Conservation (phyloP, 2,888 invertebrate species). For the Chamaedrilus cognettii region DNA sequence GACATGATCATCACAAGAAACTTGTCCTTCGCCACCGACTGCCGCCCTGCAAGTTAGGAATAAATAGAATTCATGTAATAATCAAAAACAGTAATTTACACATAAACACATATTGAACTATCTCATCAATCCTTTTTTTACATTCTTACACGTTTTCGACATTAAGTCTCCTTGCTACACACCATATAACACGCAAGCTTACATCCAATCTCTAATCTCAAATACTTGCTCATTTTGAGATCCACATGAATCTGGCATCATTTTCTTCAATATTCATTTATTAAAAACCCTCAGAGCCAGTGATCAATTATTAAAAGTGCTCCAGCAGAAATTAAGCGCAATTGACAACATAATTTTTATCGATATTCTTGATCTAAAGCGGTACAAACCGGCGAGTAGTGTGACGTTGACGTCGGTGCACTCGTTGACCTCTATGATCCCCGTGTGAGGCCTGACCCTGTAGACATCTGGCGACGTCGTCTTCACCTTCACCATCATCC, state of each 20-base stretch:
- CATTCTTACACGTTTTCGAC: too few relatives aligned
- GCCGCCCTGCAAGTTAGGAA: conserved; percentile 7
- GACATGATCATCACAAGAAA: conserved; percentile 85
- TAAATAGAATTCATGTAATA: not conserved
- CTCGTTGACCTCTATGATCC: conserved; percentile 71
- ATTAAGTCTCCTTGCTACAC: too few relatives aligned
- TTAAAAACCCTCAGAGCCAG: too few relatives aligned
- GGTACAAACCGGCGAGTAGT: conserved; percentile 66
- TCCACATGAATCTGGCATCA: too few relatives aligned
- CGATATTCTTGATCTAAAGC: not conserved
- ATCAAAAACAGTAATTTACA: too few relatives aligned
- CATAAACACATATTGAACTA: too few relatives aligned
- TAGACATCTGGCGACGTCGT: conserved; percentile 96
- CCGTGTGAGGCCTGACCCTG: conserved; percentile 86
- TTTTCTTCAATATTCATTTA: too few relatives aligned
- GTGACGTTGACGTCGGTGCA: conserved; percentile 70
- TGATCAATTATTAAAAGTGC: not conserved
- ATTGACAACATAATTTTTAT: not conserved
- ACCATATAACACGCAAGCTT: too few relatives aligned
- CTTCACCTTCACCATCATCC: conserved; percentile 72
- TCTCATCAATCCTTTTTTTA: too few relatives aligned
- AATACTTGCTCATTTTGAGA: too few relatives aligned
- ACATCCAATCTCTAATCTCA: too few relatives aligned
- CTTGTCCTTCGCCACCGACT: conserved; percentile 65
- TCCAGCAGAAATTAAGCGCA: not conserved